Evolutionary conservation across 2,797 vertebrate genomes (phyloP).

Genomic region (Rhinophrynus dorsalis): DNA sequence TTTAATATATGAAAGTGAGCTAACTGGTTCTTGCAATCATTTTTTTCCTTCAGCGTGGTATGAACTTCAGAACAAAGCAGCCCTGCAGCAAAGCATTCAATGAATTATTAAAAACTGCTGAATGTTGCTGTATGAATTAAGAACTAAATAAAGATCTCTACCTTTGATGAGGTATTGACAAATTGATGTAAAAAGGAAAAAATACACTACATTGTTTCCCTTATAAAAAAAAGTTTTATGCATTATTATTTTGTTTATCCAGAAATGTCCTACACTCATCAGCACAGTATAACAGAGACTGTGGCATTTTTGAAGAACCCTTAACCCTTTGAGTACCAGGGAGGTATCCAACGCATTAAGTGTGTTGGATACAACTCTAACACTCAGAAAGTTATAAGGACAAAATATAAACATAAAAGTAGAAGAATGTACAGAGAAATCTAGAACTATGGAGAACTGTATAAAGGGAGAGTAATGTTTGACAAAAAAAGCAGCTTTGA

Average conservation of each 20-base stretch:
- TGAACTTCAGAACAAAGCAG: conserved; percentile 52
- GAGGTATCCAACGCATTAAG: no score
- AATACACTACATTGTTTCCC: conserved; percentile 30
- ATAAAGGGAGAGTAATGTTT: no score
- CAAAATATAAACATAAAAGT: no score
- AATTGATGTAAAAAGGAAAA: conserved; percentile 44
- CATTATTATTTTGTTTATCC: not conserved
- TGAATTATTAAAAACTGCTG: conserved; percentile 60
- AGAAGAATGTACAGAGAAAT: no score
- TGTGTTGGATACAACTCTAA: no score
- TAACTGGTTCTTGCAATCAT: conserved; percentile 21
- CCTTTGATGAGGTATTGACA: conserved; percentile 52
- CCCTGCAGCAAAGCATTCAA: conserved; percentile 52
- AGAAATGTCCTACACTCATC: not conserved
- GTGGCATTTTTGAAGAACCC: no score
- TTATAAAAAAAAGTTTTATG: not conserved
- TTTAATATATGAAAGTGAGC: conserved; percentile 45
- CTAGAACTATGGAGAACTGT: no score
- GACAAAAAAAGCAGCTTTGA: no score
- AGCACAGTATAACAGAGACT: not conserved
- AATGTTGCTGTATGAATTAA: conserved; percentile 56
- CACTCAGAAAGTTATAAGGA: no score
- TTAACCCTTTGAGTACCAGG: no score
- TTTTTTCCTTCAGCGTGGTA: conserved; percentile 51
- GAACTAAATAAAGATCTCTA: conserved; percentile 49